A percentile compares a stretch with the other conserved stretches of the same genome.
Conservation (phyloP, 2,888 invertebrate genomes). For the Leptothorax acervorum region DNA sequence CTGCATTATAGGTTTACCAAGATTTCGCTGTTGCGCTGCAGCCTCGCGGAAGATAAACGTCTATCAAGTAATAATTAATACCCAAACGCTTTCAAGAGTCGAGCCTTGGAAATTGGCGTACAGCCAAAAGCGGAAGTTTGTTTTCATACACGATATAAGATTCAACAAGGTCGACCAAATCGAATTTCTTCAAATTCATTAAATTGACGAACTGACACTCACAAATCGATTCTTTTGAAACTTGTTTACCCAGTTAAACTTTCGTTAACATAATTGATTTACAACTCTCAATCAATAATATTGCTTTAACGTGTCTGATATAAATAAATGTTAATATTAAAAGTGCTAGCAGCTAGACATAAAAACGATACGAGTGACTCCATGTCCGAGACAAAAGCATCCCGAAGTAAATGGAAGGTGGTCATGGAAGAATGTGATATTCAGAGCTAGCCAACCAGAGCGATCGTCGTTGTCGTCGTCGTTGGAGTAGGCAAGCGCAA, state of each 20-base stretch:
- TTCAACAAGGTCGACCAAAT: neutral
- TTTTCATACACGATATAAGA: neutral
- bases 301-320: neutral
- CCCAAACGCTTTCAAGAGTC: neutral
- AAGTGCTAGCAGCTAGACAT: too few species aligned
- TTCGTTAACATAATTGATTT: neutral
- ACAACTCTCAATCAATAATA: neutral
- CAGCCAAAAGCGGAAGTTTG: neutral
- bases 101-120: neutral
- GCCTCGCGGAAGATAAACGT: neutral
- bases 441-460: constrained; percentile 63
- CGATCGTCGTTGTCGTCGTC: constrained; percentile 56
- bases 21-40: neutral
- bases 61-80: constrained; percentile 20
- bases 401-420: neutral
- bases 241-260: neutral
- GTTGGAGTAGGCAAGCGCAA: constrained; percentile 78
- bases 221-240: neutral
- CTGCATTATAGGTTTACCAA: neutral
- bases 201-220: neutral
- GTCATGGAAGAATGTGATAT: constrained; percentile 60
- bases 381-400: constrained; percentile 5
- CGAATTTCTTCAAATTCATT: neutral
- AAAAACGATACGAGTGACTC: neutral
- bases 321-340: neutral